Percentiles rank a stretch among this genome's conserved stretches.
Conservation (phyloP, 2,888 invertebrate species). For the Poecilus cupreus region DNA sequence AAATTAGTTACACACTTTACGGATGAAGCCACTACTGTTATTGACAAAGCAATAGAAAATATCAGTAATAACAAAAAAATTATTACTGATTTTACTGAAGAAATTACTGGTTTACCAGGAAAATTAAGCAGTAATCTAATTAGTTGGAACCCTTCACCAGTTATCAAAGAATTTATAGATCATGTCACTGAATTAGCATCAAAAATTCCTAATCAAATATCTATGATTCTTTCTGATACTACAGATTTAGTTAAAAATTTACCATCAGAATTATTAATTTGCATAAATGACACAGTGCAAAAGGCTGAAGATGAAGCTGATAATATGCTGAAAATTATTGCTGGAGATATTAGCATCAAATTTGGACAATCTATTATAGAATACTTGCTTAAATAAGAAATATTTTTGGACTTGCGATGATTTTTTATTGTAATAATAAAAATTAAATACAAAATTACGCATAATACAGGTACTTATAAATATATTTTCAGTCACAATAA, state of each 20-base stretch:
- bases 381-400: conserved; percentile 27
- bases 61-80: conserved; percentile 2
- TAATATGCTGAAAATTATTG: conserved; percentile 25
- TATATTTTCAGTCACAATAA: conserved; percentile 23
- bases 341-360: conserved; percentile 14
- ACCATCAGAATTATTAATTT: conserved; percentile 31
- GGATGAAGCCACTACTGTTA: not conserved
- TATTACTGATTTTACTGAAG: conserved; percentile 24
- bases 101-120: conserved; percentile 23
- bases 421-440: conserved; percentile 27
- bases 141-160: conserved; percentile 20
- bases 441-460: conserved; percentile 30
- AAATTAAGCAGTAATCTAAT: conserved; percentile 30
- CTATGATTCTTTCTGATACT: conserved; percentile 10
- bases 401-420: no score
- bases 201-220: conserved; percentile 39
- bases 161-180: conserved; percentile 35
- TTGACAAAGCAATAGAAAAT: conserved; percentile 29
- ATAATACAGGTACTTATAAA: conserved; percentile 42
- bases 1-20: conserved; percentile 23
- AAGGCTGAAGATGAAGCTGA: conserved; percentile 23
- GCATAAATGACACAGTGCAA: conserved; percentile 19
- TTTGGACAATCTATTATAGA: conserved; percentile 43
- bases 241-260: conserved; percentile 17
- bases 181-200: not conserved